Base-by-base conservation (phyloP, 2,888 invertebrate species). In the Lithophane socia region DNA sequence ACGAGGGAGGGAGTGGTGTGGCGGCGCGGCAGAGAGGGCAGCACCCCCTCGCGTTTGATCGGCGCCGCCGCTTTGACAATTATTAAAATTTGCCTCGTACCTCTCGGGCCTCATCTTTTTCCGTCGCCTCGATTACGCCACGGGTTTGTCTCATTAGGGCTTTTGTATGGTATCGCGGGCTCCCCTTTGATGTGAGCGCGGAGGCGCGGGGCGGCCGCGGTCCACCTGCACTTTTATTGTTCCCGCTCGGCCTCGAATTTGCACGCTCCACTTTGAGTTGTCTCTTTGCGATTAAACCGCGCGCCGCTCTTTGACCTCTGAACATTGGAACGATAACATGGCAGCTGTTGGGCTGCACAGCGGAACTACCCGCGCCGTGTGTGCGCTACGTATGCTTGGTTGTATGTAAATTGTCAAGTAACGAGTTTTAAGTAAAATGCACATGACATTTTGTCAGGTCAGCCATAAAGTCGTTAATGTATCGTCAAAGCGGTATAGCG, bases 71-170 rank as follows among this genome's bases (percentile, higher is more conserved):
- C 97, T 97, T 97, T 97, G 97, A 97, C 97, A 97, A 97, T 97
- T 97, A 97, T 97, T 97, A 97, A 97, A 97, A 97, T 97, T 96
- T 95, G 97, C 96, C 96, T 95, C 96, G 96, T 96, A 96, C 95
- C 96, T 95, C 95, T 95, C 96, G 93, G 94, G 96, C 94, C 95
- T 96, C 96, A 96, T 96, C 96, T 96, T 96, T 96, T 96, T 95
- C 96, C 95, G 94, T 96, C 96, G 96, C 95, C 96, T 96, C 96
- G 96, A 96, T 95, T 96, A 96, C 95, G 95, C 95, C 94, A 95
- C 96, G 96, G 96, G 96, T 96, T 96, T 96, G 96, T 96, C 96
- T 96, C 96, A 96, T 96, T 96, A 96, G 95, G 96, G 96, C 96
- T 96, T 96, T 96, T 96, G 96, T 96, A 94, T 95, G 95, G 96